Base-by-base conservation (phyloP, 2,113 vertebrate genomes). In the Leucoraja erinaceus region DNA sequence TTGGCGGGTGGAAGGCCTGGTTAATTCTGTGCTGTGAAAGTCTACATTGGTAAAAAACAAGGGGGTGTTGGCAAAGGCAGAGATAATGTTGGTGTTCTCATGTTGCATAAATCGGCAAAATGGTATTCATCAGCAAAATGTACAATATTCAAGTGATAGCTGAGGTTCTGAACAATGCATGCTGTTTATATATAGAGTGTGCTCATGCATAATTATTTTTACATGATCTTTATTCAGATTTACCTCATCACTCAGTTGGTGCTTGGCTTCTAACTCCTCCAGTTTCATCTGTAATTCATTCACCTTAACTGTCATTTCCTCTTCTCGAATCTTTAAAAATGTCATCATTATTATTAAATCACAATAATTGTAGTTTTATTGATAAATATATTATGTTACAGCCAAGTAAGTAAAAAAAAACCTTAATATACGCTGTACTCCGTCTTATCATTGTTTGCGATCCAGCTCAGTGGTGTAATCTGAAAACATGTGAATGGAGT, bases 221-320 rank as follows among this genome's bases (percentile, higher is more conserved):
- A 99, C 98, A 95, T 97, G 95, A 72, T 96, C 94, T 66, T 31
- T 94, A 93, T 93, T 95, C 9, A 93, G 94, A 63, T 9, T 94
- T 93, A 95, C 96, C 78, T 96, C 94, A 93, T 95, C 94, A 11
- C 93, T 95, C 90, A 94, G 94, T 90, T 95, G 93, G 3, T 94
- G 94, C 28, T 96, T 93, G 88, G 94, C 94, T 93, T 97, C 97
- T 25, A 99, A 93, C 31, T 97, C 96, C 93, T 98, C 96, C 79
- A 99, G 95, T 66, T 98, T 97, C 66, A 96, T 95, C 94, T 99
- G 97, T 63, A 99, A 95, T 92, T 98, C 97, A 81, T 95, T 95
- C 93, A 99, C 98, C 95, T 97, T 96, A 77, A 95, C 95, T 61
- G 98, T 97, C 99, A 99, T 99, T 96, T 99, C 98, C 93, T 98